Conservation (phyloP, 2,888 invertebrate genomes). For the Megalurothrips usitatus region DNA sequence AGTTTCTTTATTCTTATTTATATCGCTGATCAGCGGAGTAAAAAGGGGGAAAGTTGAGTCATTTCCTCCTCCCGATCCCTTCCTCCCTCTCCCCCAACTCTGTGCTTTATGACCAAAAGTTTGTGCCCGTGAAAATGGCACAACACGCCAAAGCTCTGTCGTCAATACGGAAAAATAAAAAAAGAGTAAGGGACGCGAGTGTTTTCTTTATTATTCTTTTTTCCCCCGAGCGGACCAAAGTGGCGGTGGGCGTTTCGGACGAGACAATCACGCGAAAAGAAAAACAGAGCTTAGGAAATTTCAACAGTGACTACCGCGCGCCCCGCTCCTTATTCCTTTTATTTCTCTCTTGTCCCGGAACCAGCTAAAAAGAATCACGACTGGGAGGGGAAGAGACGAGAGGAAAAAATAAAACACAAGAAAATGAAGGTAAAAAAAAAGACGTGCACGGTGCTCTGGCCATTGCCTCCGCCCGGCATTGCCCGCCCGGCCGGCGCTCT, state of each 20-base stretch:
- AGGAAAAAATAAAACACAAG: neutral
- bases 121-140: neutral
- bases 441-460: neutral
- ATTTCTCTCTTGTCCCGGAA: neutral
- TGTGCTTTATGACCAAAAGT: slow-evolving; percentile 1
- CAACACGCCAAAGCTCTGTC: neutral
- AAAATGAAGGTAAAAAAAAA: neutral
- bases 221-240: neutral
- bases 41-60: neutral
- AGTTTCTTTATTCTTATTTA: neutral
- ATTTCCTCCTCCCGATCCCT: neutral
- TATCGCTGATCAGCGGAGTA: neutral
- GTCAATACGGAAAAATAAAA: neutral
- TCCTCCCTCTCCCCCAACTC: neutral
- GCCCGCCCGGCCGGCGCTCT: neutral
- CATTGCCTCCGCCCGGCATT: neutral
- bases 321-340: neutral
- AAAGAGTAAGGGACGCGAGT: neutral
- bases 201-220: neutral
- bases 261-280: neutral
- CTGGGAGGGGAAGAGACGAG: neutral
- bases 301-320: neutral
- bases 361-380: neutral
- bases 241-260: neutral
- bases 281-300: neutral